These are phyloP conservation scores for Drosophila monieri DNA, from an alignment of 2,888 invertebrate species.

Conservation along the genomic window DNA sequence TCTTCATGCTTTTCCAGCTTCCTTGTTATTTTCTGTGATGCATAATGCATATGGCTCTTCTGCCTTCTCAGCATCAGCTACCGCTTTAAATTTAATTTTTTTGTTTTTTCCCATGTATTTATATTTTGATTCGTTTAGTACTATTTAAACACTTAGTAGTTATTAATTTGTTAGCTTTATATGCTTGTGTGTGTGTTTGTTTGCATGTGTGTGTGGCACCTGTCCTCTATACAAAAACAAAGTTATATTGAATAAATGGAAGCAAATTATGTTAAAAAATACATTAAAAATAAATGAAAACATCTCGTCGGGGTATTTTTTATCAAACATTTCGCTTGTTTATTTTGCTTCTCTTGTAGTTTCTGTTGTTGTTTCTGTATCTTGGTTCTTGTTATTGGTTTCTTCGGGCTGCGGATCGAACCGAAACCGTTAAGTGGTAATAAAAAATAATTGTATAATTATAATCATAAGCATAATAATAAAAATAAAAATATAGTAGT, in stretches of 20 bases:
- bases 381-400: slow-evolving; percentile 39
- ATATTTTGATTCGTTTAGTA: slow-evolving; percentile 65
- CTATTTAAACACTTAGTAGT: slow-evolving; percentile 74
- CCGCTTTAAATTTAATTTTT: slow-evolving; percentile 3
- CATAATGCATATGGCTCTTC: slow-evolving; percentile 17
- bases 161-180: slow-evolving; percentile 57
- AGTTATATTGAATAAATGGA: slow-evolving; percentile 10
- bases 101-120: slow-evolving; percentile 39
- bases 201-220: slow-evolving; percentile 17
- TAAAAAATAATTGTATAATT: slow-evolving; percentile 41
- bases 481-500: slow-evolving; percentile 70
- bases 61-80: slow-evolving; percentile 10
- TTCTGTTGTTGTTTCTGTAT: slow-evolving; percentile 34
- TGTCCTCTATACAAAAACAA: slow-evolving; percentile 12
- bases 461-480: slow-evolving; percentile 30
- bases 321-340: slow-evolving; percentile 63
- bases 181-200: slow-evolving; percentile 17
- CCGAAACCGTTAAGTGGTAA: slow-evolving; percentile 43
- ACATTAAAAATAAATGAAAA: slow-evolving; percentile 27
- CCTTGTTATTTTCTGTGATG: slow-evolving; percentile 22
- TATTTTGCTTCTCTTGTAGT: slow-evolving; percentile 49
- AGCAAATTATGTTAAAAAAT: slow-evolving; percentile 12
- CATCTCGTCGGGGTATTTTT: slow-evolving; percentile 33
- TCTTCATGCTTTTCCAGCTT: slow-evolving; percentile 23
- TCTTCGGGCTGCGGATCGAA: slow-evolving; percentile 34